Conservation (phyloP, 2,888 invertebrate species). For the Papilio gigon region DNA sequence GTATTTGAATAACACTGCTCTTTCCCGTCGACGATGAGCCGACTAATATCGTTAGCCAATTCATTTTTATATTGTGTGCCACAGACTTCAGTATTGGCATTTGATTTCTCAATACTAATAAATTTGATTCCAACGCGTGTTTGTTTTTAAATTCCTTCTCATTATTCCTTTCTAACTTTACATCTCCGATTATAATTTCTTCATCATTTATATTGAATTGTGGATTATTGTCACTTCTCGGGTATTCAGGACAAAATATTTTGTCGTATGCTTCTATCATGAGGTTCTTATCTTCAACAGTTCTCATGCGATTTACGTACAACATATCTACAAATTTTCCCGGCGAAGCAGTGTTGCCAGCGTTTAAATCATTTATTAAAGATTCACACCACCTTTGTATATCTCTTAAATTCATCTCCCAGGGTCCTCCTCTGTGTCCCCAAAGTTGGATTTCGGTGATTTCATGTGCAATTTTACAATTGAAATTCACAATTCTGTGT, state of each 20-base stretch:
- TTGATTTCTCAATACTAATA: constrained; percentile 82
- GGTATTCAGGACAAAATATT: constrained; percentile 75
- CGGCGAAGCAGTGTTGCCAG: constrained; percentile 64
- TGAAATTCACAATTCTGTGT: constrained; percentile 89
- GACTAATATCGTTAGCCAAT: constrained; percentile 95
- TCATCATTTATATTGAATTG: constrained; percentile 83
- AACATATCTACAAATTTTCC: constrained; percentile 88
- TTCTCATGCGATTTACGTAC: constrained; percentile 94
- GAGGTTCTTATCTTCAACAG: constrained; percentile 87
- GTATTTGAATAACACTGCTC: constrained; percentile 87
- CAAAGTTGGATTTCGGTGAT: constrained; percentile 85
- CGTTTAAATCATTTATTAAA: constrained; percentile 73
- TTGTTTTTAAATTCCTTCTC: constrained; percentile 68
- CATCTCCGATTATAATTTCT: constrained; percentile 85
- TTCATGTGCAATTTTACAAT: constrained; percentile 85
- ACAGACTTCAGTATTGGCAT: constrained; percentile 88
- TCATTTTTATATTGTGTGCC: constrained; percentile 93
- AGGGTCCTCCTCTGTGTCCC: constrained; percentile 93
- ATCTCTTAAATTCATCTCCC: constrained; percentile 98
- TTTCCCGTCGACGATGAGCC: constrained; percentile 91
- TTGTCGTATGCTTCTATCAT: constrained; percentile 81
- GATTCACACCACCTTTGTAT: constrained; percentile 96
- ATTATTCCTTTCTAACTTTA: constrained; percentile 71
- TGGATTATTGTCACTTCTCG: constrained; percentile 80
- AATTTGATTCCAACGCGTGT: constrained; percentile 64